Conservation (phyloP, 2,888 invertebrate species). For the Tipula helvola region DNA sequence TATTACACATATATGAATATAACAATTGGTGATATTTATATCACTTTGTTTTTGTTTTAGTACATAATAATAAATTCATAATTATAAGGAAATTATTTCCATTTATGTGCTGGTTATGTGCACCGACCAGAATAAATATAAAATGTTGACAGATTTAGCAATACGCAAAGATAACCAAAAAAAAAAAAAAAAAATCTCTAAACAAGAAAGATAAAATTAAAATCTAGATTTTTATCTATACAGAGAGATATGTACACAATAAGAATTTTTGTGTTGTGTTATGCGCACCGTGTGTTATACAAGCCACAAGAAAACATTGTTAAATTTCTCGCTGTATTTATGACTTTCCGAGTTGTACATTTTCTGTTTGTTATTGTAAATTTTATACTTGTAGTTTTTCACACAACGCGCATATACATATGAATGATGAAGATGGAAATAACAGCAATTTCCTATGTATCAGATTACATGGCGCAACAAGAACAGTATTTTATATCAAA, state of each 20-base stretch:
- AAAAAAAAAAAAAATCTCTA: background rate
- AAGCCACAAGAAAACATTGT: background rate
- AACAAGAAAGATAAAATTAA: background rate
- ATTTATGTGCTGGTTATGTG: background rate
- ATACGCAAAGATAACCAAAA: background rate
- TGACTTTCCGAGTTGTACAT: background rate
- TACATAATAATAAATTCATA: background rate
- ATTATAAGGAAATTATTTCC: slow-evolving; percentile 4
- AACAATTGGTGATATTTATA: background rate
- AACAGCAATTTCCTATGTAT: background rate
- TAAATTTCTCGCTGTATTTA: background rate
- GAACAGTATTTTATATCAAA: background rate
- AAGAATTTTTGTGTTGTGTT: background rate
- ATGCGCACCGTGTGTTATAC: background rate
- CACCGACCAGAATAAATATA: background rate
- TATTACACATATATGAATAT: background rate
- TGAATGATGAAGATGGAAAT: background rate
- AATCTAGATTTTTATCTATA: background rate
- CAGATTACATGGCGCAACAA: background rate
- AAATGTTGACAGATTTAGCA: background rate
- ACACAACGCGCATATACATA: background rate
- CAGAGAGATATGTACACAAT: background rate
- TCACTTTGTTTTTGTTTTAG: background rate
- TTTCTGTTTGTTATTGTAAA: background rate
- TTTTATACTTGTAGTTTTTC: background rate